Conservation (phyloP, 1,140 invertebrate genomes). For the Anoplolepis gracilipes region DNA sequence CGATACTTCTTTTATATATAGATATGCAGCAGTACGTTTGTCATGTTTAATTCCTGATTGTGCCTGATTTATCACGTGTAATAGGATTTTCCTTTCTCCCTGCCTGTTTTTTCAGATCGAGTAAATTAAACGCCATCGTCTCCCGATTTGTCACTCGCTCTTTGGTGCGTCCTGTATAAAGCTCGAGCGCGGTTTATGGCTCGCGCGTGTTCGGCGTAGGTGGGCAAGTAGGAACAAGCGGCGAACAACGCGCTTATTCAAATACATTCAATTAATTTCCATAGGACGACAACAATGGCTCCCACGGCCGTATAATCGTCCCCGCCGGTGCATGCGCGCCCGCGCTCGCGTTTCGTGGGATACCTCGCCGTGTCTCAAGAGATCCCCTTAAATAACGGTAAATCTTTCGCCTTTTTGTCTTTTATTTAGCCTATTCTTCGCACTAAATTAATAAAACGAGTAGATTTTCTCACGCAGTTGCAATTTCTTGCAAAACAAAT, state of each 20-base stretch:
- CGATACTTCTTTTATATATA: background rate
- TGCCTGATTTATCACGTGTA: background rate
- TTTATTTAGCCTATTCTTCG: constrained; percentile 58
- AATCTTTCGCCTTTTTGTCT: constrained; percentile 66
- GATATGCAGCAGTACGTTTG: too few species aligned
- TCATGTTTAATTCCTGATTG: background rate
- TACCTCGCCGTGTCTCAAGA: constrained; percentile 17
- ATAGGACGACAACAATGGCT: constrained; percentile 85
- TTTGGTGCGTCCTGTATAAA: constrained; percentile 68
- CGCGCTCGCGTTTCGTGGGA: constrained; percentile 67
- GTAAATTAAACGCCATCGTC: background rate
- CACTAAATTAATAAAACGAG: constrained; percentile 62
- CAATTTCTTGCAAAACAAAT: too few species aligned
- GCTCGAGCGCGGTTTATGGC: constrained; percentile 70
- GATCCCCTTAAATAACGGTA: constrained; percentile 63
- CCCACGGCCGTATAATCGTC: constrained; percentile 78
- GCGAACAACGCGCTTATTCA: constrained; percentile 84
- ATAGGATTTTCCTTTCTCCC: background rate
- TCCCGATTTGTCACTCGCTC: background rate
- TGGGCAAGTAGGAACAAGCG: constrained; percentile 82
- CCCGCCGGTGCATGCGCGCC: constrained; percentile 29
- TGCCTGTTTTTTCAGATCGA: background rate
- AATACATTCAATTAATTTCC: constrained; percentile 86
- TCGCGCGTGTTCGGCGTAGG: constrained; percentile 81
- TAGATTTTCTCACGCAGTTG: too few species aligned